Conservation (phyloP, 2,113 vertebrate species). For the Cepphus grylle region DNA sequence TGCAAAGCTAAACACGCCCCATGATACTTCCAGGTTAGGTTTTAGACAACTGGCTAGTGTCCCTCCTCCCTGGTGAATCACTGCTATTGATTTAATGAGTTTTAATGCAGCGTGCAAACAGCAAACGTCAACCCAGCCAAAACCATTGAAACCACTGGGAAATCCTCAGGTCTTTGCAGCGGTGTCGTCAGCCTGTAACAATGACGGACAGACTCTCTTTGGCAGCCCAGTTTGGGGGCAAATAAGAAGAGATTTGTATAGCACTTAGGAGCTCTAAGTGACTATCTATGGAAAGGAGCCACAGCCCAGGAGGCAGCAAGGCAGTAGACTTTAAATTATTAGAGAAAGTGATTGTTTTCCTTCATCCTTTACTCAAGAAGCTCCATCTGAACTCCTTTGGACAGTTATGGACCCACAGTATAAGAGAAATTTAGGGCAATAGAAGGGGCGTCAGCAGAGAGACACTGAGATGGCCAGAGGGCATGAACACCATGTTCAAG, state of each 20-base stretch:
- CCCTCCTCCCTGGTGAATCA: background rate
- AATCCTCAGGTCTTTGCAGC: slow-evolving; percentile 1
- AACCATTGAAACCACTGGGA: background rate
- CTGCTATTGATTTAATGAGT: slow-evolving; percentile 1
- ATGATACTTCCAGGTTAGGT: background rate
- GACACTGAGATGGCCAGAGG: background rate
- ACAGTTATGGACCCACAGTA: background rate
- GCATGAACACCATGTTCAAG: background rate
- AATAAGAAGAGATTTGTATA: slow-evolving; percentile 19
- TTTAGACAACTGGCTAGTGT: background rate
- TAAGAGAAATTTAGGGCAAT: background rate
- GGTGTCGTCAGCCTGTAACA: background rate
- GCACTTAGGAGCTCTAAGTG: background rate
- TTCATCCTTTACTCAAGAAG: background rate
- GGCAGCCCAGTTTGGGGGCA: background rate
- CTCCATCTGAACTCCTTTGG: background rate
- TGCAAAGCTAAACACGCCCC: slow-evolving; percentile 10
- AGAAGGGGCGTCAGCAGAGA: background rate
- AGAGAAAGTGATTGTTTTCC: background rate
- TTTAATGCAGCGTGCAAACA: background rate
- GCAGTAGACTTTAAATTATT: background rate
- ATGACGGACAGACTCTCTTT: background rate
- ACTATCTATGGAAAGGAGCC: background rate
- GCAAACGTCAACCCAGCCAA: background rate
- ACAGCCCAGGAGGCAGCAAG: background rate